Evolutionary conservation across 2,113 vertebrate genomes (phyloP), one percentile per base, ranked within the genome.

Genomic region (Psammodynastes pulverulentus): DNA sequence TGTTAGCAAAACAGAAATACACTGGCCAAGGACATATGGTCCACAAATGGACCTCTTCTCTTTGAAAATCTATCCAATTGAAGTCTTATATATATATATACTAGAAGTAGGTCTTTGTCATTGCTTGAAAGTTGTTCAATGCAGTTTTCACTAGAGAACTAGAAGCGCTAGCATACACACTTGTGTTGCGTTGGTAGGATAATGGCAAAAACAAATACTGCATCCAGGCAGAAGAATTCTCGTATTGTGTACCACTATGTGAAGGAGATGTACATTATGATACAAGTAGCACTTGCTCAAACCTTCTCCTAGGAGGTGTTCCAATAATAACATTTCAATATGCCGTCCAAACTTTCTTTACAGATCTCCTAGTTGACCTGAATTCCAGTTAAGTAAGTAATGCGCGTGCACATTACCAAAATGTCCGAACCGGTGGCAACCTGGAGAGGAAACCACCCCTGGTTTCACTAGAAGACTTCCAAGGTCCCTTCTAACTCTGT

Each of bases 231-330:
- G 46, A 85, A 88, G 62, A 91, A 91, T 54, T 51, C 46, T 62
- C 17, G 21, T 13, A 7, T 34, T 67, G 26, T 67, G 46, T 51
- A 48, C 79, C 54, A 84, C 19, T 43, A 17, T 58, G 43, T 84
- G 52, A 93, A 86, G 8, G 19, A 86, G 34, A 39, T 91, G 90
- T 67, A 89, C n/a, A 85, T 91, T 91, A 45, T 91, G 90, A 89
- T 39, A 89, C 39, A 53, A 91, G 79, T 15, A 39, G 19, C 87
- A 89, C 48, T 79, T 91, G 92, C 72, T 91, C 87, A 89, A 43
- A 89, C 53, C 48, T 88, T 46, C 46, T 89, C 56, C 34, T 39
- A 89, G 48, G 87, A 91, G 48, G 9, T 34, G 6, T 53, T 89
- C n/a, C 84, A 62, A 56, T 87, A 84, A 86, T 49, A 87, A 90